These are phyloP conservation scores for Microtus richardsoni DNA, from an alignment of 2,113 vertebrate species.

Conservation along the genomic window DNA sequence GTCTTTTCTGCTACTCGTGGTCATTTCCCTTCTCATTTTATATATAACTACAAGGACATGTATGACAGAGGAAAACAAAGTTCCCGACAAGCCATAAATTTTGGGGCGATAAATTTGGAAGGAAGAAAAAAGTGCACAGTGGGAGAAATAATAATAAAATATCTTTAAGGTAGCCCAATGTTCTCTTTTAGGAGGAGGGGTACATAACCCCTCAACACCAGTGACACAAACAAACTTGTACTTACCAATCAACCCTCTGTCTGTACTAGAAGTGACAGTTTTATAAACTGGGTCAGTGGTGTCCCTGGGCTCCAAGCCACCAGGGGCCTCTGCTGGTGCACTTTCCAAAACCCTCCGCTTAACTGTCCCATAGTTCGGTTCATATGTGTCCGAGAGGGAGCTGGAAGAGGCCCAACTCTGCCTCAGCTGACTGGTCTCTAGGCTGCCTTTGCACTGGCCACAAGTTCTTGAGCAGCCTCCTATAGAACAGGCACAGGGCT, in stretches of 20 bases:
- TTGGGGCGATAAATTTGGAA: constrained; percentile 17
- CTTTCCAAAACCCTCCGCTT: constrained; percentile 90
- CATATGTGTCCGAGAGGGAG: constrained; percentile 93
- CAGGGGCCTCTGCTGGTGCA: constrained; percentile 80
- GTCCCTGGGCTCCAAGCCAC: constrained; percentile 85
- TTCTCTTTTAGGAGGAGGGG: constrained; percentile 52
- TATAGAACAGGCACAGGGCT: constrained; percentile 83
- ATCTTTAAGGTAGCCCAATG: constrained; percentile 69
- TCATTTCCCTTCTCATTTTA: not conserved
- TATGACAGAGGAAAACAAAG: not conserved
- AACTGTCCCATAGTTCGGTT: constrained; percentile 93
- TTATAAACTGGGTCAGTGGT: constrained; percentile 92
- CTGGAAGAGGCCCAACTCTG: constrained; percentile 95
- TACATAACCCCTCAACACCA: constrained; percentile 53
- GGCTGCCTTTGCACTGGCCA: constrained; percentile 85
- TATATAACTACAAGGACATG: not conserved
- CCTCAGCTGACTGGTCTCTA: constrained; percentile 87
- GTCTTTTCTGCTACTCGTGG: not conserved
- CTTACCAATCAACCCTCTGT: constrained; percentile 98
- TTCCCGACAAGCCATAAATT: not conserved
- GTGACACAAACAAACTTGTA: constrained; percentile 18
- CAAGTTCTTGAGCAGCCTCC: constrained; percentile 83
- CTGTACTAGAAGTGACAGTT: constrained; percentile 97
- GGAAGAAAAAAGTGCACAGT: not conserved
- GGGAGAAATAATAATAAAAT: constrained; percentile 39